Base-by-base conservation (phyloP, 2,888 invertebrate genomes). In the Luffia ferchaultella region DNA sequence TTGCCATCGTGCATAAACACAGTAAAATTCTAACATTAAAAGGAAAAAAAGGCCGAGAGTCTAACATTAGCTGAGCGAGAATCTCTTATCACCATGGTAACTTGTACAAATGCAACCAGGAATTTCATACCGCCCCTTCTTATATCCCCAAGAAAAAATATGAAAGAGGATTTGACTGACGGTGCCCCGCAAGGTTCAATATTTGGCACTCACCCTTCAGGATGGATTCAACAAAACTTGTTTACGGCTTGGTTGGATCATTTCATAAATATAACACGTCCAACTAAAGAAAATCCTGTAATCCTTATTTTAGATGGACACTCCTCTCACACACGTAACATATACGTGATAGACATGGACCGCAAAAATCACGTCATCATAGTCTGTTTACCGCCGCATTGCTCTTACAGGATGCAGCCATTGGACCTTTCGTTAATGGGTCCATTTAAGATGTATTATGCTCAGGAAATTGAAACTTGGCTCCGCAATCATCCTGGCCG, bases 231-330 rank as follows among this genome's bases (percentile, higher is more conserved):
- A 49, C 49, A 49, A 30, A 50, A 54, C n/a, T 40, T 52, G 18
- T 54, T 52, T 18, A 44, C 47, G 9, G 30, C 52, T 44, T 54
- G 54, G 54, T 20, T 52, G 15, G 41, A 20, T 49, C 48, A 52
- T 46, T 52, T 52, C 40, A 20, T 52, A n/a, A 16, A 41, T 19
- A 40, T 20, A 17, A 54, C 54, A 48, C 57, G 55, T 48, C 55
- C 58, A 20, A 53, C 57, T 42, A 50, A 54, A 48, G 58, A 57
- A 52, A 52, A 56, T 19, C 57, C 57, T 50, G 53, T 60, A 42
- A 43, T 60, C 42, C 51, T 60, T 16, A 18, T 59, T 40, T 50
- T 59, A 20, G 61, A 62, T 53, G 61, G 60, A 18, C 60, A 59
- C 52, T 52, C 48, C 50, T 56, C 55, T 42, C 59, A 59, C 50